Conservation (phyloP, 2,797 vertebrate species). For the Coendou prehensilis region DNA sequence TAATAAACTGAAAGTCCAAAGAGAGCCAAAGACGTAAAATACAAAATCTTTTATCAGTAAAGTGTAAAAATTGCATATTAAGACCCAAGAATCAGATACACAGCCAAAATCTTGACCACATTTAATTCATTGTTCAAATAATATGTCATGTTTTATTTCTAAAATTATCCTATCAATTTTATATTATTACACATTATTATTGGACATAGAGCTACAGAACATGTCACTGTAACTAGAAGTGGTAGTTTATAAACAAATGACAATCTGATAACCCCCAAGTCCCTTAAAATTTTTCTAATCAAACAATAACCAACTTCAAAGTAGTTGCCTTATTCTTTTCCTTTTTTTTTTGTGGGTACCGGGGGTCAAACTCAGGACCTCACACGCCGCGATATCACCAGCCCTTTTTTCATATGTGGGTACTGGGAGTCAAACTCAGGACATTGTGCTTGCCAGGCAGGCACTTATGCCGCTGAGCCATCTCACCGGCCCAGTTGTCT, state of each 20-base stretch:
- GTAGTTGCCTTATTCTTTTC: background rate
- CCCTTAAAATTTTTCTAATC: background rate
- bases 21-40: background rate
- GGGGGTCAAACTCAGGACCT: too few species aligned
- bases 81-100: background rate
- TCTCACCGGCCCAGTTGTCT: background rate
- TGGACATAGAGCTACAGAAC: background rate
- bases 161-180: background rate
- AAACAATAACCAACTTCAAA: background rate
- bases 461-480: too few species aligned
- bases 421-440: too few species aligned
- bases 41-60: background rate
- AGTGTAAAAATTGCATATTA: background rate
- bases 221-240: background rate
- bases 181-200: background rate
- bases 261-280: background rate
- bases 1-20: background rate
- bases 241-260: background rate
- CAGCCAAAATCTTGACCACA: background rate
- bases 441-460: too few species aligned
- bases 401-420: too few species aligned
- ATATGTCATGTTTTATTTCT: background rate
- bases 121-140: conserved; percentile 10
- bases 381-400: too few species aligned
- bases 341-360: too few species aligned